Conservation (phyloP, 1,140 invertebrate genomes). For the Myzus persicae region DNA sequence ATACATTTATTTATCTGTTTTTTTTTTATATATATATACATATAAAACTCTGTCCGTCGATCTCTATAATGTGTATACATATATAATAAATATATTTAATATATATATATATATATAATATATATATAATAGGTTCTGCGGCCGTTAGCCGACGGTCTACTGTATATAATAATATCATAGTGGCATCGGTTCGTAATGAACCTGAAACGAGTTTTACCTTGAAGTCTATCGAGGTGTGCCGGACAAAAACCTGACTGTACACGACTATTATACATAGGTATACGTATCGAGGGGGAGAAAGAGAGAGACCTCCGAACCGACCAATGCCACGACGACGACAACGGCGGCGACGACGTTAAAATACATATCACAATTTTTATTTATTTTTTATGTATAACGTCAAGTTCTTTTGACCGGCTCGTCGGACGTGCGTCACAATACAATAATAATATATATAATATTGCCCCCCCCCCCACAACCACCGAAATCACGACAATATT, state of each 20-base stretch:
- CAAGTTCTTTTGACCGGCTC: background rate
- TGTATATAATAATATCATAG: slow-evolving; percentile 1
- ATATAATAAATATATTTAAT: background rate
- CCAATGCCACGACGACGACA: slow-evolving; percentile 29
- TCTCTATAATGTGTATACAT: background rate
- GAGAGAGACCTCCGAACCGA: background rate
- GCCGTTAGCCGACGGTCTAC: slow-evolving; percentile 40
- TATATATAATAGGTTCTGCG: background rate
- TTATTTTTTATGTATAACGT: background rate
- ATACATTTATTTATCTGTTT: background rate
- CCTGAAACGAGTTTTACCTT: slow-evolving; percentile 58
- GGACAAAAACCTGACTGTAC: slow-evolving; percentile 28
- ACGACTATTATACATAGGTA: background rate
- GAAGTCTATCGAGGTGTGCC: slow-evolving; percentile 53
- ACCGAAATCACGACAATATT: background rate
- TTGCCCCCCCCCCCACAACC: background rate
- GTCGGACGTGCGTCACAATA: background rate
- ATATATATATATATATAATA: background rate
- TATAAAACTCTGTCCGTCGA: background rate
- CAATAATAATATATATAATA: background rate
- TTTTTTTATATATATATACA: background rate
- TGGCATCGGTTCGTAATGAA: slow-evolving; percentile 51
- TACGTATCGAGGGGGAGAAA: background rate
- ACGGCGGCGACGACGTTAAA: background rate
- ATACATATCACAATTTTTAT: slow-evolving; percentile 10